phyloP scores from a whole-genome alignment of 2,797 vertebrate genomes.

The Anguilla obscura region DNA sequence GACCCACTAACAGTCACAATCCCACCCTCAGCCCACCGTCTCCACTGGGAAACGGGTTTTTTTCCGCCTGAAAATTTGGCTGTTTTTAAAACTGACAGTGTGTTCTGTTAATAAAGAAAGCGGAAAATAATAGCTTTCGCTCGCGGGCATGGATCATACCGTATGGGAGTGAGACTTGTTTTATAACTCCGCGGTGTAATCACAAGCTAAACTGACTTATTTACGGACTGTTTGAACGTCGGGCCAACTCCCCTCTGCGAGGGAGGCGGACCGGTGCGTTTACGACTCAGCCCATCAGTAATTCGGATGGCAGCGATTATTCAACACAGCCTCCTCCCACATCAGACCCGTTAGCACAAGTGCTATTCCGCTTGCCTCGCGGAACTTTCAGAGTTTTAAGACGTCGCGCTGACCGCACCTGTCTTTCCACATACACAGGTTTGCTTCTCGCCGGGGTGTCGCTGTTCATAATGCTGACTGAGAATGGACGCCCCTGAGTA shows the following conservation, averaged over 20 bases:
- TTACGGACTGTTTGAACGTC: constrained; percentile 13
- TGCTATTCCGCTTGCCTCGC: too few species aligned
- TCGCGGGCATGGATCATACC: neutral
- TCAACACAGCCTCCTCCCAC: neutral
- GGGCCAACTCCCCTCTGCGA: neutral
- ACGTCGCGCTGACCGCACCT: neutral
- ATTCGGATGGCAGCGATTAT: neutral
- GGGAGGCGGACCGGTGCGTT: neutral
- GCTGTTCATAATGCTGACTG: constrained; percentile 73
- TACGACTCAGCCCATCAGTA: constrained; percentile 9
- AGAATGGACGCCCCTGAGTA: constrained; percentile 99
- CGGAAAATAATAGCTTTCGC: neutral
- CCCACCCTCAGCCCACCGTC: neutral
- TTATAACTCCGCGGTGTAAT: constrained; percentile 3
- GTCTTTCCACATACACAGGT: constrained; percentile 10
- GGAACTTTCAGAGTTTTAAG: neutral
- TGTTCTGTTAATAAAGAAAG: constrained; percentile 10
- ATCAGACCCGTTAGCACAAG: neutral
- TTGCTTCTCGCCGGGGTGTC: constrained; percentile 18
- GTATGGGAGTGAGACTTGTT: neutral
- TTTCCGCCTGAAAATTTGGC: neutral
- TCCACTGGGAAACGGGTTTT: neutral
- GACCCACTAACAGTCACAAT: neutral
- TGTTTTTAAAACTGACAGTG: neutral
- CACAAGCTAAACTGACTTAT: neutral